Evolutionary conservation across 2,113 vertebrate species (phyloP), one percentile per base, ranked within the genome.

Genomic region (Heterocephalus glaber): DNA sequence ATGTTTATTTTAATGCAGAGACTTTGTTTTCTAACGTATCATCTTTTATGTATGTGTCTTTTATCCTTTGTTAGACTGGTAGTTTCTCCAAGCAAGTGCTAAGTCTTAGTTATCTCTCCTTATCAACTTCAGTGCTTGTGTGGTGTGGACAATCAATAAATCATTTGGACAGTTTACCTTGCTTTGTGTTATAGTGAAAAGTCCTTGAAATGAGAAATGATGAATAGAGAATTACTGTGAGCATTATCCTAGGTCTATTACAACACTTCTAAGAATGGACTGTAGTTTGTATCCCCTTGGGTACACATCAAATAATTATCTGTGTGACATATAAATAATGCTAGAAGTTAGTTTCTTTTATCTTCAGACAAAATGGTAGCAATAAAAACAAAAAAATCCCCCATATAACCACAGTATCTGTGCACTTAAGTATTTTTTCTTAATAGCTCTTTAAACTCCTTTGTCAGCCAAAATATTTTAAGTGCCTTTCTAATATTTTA

Each of bases 81-180:
- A 38, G 70, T 49, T 87, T 44, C 52, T 84, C 38, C 24, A 28
- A 60, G 38, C 5, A 79, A 76, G 24, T 24, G n/a, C 63, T 65
- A 5, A 28, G 33, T 80, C 58, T 92, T 9, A 9, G 82, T 79
- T 92, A 56, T 70, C 52, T 85, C 61, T 89, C 61, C 26, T 49
- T 56, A 79, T 74, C 70, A 81, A 22, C 60, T 76, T 12, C 7
- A 38, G 41, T 68, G 54, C 8, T 79, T 17, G 76, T 28, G 49
- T 14, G 28, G 52, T 47, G 26, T 22, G 1, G 30, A 60, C 22
- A 56, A 22, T 80, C 41, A 58, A 65, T 76, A 81, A 90, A 92
- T 84, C 89, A 97, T 81, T 81, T 90, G 76, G 77, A 93, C 74
- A 94, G 35, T n/a, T 76, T 94, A 49, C 61, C 66, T 86, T 95